Base-by-base conservation (phyloP, 30 jellyfish, hydroid and myxozoan species). In the Catostylus mosaicus region DNA sequence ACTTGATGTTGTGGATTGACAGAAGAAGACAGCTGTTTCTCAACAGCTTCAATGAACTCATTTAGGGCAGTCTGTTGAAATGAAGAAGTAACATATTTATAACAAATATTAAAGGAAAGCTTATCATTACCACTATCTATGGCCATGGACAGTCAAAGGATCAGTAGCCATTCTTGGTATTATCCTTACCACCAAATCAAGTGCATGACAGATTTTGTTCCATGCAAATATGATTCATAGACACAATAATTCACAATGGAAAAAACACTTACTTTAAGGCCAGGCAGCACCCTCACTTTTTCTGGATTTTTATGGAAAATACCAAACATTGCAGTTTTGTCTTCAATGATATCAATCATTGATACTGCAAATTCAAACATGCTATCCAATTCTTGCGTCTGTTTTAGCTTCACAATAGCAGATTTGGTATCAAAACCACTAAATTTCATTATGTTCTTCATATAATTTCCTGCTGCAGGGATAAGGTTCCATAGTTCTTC, bases 331-430 rank as follows among this genome's bases (percentile, higher is more conserved):
- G 47, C 29, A 50, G 57, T 30, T 52, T 75, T 75, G 87, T 75
- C 87, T 52, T 75, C 76, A 75, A 75, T 59, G 51, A 75, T 54
- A 40, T 75, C 87, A 75, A 35, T 11, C 87, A 75, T 75, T 50
- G 78, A 50, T 75, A 77, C 50, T 33, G 59, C 77, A 75, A 75
- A 56, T 33, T 59, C 36, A 35, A 75, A 75, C 87, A 75, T 75
- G 14, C 52, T 35, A 47, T 52, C 78, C 14, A 75, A 35, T 46
- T 51, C 76, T 48, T 75, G 57, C 30, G 66, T 43, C 30, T 48
- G 30, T 43, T 43, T 71, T 18, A 71, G 46, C 29, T 31, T 50
- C 54, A 43, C 78, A 56, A 50, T 35, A 10, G 87, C 78, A 75
- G 47, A 29, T 23, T 23, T 75, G 0, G 87, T 75, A 10, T 50